phyloP scores from a whole-genome alignment of 2,888 invertebrate species.

The Carabus problematicus region DNA sequence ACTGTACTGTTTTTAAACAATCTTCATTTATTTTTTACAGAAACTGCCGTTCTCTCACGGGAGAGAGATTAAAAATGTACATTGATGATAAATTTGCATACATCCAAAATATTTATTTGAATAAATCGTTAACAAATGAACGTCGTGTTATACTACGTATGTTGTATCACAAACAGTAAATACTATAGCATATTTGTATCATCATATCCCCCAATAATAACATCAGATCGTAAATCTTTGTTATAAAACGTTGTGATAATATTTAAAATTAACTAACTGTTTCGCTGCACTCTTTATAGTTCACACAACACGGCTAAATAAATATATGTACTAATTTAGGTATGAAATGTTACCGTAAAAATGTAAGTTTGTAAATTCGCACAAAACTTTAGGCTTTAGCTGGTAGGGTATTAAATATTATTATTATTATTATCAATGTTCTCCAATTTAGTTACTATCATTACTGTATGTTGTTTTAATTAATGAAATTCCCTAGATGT shows the following conservation, averaged over 20 bases:
- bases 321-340: constrained; percentile 33
- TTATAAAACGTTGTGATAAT: constrained; percentile 29
- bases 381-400: constrained; percentile 41
- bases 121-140: constrained; percentile 36
- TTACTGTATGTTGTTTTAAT: constrained; percentile 38
- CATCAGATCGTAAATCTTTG: constrained; percentile 24
- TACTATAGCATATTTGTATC: constrained; percentile 23
- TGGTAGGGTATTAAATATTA: constrained; percentile 23
- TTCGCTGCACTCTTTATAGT: constrained; percentile 2
- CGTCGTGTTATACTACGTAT: constrained; percentile 23
- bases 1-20: not conserved
- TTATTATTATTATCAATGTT: constrained; percentile 33
- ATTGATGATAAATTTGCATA: constrained; percentile 33
- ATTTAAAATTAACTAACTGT: constrained; percentile 2
- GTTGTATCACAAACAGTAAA: constrained; percentile 35
- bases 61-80: constrained; percentile 38
- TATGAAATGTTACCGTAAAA: constrained; percentile 40
- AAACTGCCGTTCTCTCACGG: constrained; percentile 30
- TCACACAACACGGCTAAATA: constrained; percentile 30
- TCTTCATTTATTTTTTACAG: constrained; percentile 39
- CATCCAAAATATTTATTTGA: constrained; percentile 30
- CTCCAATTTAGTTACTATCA: constrained; percentile 58
- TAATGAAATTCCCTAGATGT: constrained; percentile 58
- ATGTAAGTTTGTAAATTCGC: constrained; percentile 30
- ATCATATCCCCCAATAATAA: constrained; percentile 17